phyloP scores from a whole-genome alignment of 1,140 invertebrate genomes.

The Lepidurus apus region DNA sequence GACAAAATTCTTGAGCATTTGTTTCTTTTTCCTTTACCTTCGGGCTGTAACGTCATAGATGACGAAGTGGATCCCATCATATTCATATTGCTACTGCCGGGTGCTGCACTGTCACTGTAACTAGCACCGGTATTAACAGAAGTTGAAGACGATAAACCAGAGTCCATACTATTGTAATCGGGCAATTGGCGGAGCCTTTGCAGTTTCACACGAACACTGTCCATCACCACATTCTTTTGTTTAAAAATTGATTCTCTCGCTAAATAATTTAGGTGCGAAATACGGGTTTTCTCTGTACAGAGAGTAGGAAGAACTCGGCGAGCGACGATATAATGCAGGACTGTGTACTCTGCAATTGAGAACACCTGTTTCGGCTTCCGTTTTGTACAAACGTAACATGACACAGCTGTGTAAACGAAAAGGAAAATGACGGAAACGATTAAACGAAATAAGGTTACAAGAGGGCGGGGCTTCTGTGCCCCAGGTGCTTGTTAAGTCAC shows the following conservation, averaged over 20 bases:
- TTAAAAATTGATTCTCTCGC: not conserved
- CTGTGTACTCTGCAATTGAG: not conserved
- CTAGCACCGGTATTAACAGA: not conserved
- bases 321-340: too few species aligned
- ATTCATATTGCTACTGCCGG: not conserved
- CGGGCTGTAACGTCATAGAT: constrained; percentile 1
- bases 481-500: not conserved
- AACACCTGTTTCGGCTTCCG: constrained; percentile 3
- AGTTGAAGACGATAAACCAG: not conserved
- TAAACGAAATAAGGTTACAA: not conserved
- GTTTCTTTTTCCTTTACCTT: not conserved
- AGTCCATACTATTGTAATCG: constrained; percentile 1
- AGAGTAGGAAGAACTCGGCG: too few species aligned
- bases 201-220: not conserved
- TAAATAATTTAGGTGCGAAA: not conserved
- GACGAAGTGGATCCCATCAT: constrained; percentile 7
- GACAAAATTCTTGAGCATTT: too few species aligned
- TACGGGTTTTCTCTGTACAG: too few species aligned
- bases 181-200: not conserved
- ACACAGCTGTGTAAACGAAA: not conserved
- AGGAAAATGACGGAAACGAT: not conserved
- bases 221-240: not conserved
- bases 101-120: not conserved
- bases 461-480: not conserved
- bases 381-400: not conserved